phyloP scores from a whole-genome alignment of 2,113 vertebrate genomes.

The Protobothrops mucrosquamatus region DNA sequence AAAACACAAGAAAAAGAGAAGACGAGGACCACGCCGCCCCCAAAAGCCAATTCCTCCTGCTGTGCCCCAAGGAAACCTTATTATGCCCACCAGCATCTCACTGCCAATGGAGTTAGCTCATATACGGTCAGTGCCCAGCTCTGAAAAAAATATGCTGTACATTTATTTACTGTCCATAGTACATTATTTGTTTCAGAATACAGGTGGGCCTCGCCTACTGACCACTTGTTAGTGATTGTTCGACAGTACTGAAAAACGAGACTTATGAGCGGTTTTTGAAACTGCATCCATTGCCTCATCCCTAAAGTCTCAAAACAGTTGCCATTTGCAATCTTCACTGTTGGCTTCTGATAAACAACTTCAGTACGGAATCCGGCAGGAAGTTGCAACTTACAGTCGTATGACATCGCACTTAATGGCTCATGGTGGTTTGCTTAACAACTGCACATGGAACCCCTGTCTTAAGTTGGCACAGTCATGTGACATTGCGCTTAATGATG shows the following conservation, averaged over 20 bases:
- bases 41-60: conserved; percentile 99
- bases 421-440: background rate
- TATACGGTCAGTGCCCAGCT: conserved; percentile 78
- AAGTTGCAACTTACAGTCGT: background rate
- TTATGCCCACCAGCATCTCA: conserved; percentile 91
- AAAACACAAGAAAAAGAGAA: conserved; percentile 99
- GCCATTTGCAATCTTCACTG: background rate
- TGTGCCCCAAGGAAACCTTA: conserved; percentile 95
- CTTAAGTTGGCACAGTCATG: background rate
- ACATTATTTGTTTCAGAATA: background rate
- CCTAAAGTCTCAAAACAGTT: background rate
- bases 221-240: background rate
- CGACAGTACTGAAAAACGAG: background rate
- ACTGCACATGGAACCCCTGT: background rate
- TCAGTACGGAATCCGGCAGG: background rate
- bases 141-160: background rate
- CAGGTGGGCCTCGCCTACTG: background rate
- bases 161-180: background rate
- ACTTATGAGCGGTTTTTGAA: background rate
- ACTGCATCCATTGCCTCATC: background rate
- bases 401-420: background rate
- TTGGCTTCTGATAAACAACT: background rate
- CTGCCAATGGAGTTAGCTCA: conserved; percentile 84
- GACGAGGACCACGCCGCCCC: conserved; percentile 89
- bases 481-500: background rate